phyloP scores from a whole-genome alignment of 2,888 invertebrate genomes.

The Melieria omissa region DNA sequence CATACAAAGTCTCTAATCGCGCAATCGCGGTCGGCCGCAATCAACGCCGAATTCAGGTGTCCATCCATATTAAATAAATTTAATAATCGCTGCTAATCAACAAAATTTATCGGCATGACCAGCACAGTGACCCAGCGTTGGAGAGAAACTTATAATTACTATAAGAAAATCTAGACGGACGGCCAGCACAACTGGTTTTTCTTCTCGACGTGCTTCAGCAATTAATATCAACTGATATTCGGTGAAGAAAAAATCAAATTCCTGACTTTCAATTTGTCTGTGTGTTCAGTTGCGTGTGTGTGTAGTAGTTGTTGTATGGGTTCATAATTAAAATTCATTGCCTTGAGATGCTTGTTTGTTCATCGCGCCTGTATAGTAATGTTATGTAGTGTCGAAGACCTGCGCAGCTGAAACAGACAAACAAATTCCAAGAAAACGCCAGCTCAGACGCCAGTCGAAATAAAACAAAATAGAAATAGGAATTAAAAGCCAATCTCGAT shows the following conservation, averaged over 20 bases:
- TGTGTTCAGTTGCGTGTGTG: neutral
- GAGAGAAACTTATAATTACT: neutral
- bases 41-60: too few species aligned
- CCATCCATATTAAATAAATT: too few species aligned
- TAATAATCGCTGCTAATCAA: too few species aligned
- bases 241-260: neutral
- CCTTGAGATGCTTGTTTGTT: constrained; percentile 21
- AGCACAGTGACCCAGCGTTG: neutral
- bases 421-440: too few species aligned
- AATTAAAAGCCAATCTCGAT: too few species aligned
- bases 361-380: neutral
- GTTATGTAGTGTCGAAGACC: too few species aligned
- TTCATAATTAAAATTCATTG: constrained; percentile 33
- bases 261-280: neutral
- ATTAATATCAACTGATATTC: constrained; percentile 31
- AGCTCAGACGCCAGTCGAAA: too few species aligned
- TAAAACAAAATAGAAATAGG: too few species aligned
- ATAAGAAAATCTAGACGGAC: neutral
- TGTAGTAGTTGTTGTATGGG: neutral
- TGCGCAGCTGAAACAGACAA: too few species aligned
- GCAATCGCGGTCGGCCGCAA: too few species aligned
- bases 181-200: constrained; percentile 19
- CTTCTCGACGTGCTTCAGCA: constrained; percentile 15
- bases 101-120: too few species aligned
- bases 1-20: too few species aligned